Conservation (phyloP, 1,140 invertebrate species). For the Pseudomyrmex cubaensis region DNA sequence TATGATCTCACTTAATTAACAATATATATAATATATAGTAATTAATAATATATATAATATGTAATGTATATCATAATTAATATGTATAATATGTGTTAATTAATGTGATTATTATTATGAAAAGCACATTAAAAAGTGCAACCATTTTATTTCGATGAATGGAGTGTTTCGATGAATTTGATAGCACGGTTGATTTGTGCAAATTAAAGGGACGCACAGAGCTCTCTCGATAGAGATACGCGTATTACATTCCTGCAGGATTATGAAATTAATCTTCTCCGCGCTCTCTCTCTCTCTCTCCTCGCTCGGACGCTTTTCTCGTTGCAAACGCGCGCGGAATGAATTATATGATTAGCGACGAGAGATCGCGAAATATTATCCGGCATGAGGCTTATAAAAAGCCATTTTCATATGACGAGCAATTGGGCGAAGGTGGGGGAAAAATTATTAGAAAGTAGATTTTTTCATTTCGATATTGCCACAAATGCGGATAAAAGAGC, state of each 20-base stretch:
- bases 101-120: no score
- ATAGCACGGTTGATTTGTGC: not conserved
- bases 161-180: not conserved
- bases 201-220: not conserved
- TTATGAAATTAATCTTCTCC: slow-evolving; percentile 28
- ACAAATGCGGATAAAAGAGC: no score
- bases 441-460: slow-evolving; percentile 30
- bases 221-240: slow-evolving; percentile 7
- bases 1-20: no score
- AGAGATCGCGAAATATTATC: slow-evolving; percentile 43
- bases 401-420: not conserved
- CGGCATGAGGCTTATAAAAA: slow-evolving; percentile 5
- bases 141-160: no score
- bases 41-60: no score
- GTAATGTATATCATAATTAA: no score
- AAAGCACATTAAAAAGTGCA: no score
- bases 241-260: slow-evolving; percentile 3
- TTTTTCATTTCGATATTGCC: slow-evolving; percentile 13
- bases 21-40: no score
- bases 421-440: slow-evolving; percentile 9
- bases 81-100: no score
- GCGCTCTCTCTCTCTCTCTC: not conserved
- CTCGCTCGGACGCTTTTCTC: not conserved
- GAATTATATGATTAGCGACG: slow-evolving; percentile 27
- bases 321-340: slow-evolving; percentile 9